Evolutionary conservation across 2,113 vertebrate species (phyloP).

Genomic region (Gavialis gangeticus): DNA sequence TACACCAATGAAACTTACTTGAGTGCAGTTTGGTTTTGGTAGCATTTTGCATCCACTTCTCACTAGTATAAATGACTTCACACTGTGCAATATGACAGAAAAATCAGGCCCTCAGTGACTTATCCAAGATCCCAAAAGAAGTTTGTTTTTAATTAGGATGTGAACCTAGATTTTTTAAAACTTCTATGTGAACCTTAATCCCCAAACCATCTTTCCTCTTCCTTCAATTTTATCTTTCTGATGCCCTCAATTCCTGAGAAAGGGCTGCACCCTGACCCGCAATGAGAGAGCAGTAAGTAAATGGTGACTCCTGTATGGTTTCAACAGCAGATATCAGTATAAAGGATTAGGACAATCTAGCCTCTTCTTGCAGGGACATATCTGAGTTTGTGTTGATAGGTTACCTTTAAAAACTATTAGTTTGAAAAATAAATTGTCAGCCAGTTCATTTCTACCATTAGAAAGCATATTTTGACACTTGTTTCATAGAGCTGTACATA

Average conservation of each 20-base stretch:
- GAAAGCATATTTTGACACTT: constrained; percentile 46
- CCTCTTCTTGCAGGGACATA: neutral
- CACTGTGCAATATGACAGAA: neutral
- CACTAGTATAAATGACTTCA: neutral
- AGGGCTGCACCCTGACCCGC: neutral
- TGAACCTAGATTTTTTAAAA: neutral
- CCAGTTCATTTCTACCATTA: constrained; percentile 30
- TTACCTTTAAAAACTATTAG: constrained; percentile 53
- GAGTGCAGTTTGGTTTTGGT: neutral
- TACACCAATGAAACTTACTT: neutral
- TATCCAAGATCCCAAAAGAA: neutral
- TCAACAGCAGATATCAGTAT: neutral
- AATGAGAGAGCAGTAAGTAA: neutral
- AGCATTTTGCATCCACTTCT: neutral
- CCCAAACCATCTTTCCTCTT: neutral
- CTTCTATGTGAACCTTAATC: neutral
- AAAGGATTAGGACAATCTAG: neutral
- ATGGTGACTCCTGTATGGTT: neutral
- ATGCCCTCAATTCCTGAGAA: neutral
- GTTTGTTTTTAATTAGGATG: neutral
- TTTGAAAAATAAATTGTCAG: constrained; percentile 50
- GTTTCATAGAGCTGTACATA: neutral
- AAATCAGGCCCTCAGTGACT: neutral
- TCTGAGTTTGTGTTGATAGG: constrained; percentile 36
- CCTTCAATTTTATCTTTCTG: neutral